Conservation (phyloP, 2,888 invertebrate species). For the Calameuta idolon region DNA sequence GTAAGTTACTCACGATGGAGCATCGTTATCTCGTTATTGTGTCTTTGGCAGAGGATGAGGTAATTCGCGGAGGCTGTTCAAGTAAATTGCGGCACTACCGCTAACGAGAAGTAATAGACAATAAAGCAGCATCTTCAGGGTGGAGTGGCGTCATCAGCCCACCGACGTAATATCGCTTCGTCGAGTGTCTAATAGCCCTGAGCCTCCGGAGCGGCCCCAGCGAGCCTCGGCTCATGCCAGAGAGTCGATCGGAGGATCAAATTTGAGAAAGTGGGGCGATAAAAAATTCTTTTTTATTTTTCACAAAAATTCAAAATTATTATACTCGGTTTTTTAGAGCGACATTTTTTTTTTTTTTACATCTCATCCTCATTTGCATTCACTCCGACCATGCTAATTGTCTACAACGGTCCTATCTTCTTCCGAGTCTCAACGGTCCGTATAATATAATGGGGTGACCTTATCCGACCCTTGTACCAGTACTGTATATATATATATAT, state of each 20-base stretch:
- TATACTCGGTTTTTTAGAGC: too few relatives aligned
- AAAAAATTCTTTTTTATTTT: too few relatives aligned
- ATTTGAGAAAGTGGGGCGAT: too few relatives aligned
- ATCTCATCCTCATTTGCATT: not conserved
- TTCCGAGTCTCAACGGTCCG: too few relatives aligned
- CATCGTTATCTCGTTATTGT: conserved; percentile 42
- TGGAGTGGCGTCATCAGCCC: conserved; percentile 14
- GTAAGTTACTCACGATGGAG: conserved; percentile 11
- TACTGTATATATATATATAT: not conserved
- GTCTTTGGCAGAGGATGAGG: conserved; percentile 29
- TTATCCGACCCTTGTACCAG: not conserved
- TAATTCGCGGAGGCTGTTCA: conserved; percentile 29
- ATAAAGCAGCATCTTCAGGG: conserved; percentile 23
- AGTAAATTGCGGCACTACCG: conserved; percentile 32
- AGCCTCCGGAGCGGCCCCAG: too few relatives aligned
- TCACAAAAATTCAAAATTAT: too few relatives aligned
- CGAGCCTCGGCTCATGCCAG: too few relatives aligned
- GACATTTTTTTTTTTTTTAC: too few relatives aligned
- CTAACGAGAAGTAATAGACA: conserved; percentile 26
- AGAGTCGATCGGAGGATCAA: too few relatives aligned
- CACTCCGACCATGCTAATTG: not conserved
- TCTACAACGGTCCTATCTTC: not conserved
- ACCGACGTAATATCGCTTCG: not conserved
- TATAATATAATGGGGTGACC: not conserved
- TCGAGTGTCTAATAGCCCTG: conserved; percentile 29